Conservation (phyloP, 2,888 invertebrate species). For the Myopa tessellatipennis region DNA sequence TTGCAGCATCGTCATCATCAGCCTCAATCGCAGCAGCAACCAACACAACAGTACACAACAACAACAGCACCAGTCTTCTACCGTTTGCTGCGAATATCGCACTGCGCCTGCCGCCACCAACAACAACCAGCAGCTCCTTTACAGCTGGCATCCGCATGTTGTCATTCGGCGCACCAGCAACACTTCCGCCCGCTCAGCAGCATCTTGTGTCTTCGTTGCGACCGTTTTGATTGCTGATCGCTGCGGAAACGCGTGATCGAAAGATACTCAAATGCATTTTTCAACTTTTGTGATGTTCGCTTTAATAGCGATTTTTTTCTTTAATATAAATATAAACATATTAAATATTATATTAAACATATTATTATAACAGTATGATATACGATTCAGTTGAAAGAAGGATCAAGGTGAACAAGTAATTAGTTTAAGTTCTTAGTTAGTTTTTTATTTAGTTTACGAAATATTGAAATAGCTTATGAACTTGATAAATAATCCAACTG, state of each 20-base stretch:
- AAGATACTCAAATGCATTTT: background rate
- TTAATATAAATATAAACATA: constrained; percentile 14
- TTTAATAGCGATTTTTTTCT: constrained; percentile 18
- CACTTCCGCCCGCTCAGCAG: constrained; percentile 59
- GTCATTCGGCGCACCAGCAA: constrained; percentile 39
- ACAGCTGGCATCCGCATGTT: constrained; percentile 50
- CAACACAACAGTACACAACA: constrained; percentile 23
- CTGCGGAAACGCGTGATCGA: constrained; percentile 3
- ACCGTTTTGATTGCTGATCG: constrained; percentile 50
- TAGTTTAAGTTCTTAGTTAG: too few relatives aligned
- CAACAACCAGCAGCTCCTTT: constrained; percentile 46
- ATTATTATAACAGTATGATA: background rate
- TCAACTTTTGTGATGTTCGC: constrained; percentile 26
- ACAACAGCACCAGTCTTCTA: background rate
- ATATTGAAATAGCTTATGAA: too few relatives aligned
- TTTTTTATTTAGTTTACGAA: too few relatives aligned
- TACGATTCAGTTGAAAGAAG: background rate
- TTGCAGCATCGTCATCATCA: constrained; percentile 31
- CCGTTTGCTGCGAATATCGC: background rate
- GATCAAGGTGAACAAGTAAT: too few relatives aligned
- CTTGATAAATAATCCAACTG: too few relatives aligned
- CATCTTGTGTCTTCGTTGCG: constrained; percentile 57
- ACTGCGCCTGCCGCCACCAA: constrained; percentile 19
- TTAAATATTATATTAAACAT: too few relatives aligned
- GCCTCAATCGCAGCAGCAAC: background rate